Conservation (phyloP, 2,113 vertebrate genomes). For the Chrysochloris asiatica region DNA sequence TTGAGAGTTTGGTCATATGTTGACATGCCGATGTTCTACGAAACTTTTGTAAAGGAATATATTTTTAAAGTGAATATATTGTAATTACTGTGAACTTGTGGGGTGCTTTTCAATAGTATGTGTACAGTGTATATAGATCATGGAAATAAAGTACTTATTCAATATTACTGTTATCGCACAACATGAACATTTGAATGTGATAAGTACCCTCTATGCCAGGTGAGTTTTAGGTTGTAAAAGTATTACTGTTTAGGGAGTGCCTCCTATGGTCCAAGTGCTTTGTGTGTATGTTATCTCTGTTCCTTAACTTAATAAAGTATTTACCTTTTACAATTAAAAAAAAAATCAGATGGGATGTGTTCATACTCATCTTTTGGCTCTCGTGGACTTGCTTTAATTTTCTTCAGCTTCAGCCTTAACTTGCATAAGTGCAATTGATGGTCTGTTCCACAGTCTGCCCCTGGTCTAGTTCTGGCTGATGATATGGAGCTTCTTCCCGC, state of each 20-base stretch:
- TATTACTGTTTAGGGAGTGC: slow-evolving; percentile 1
- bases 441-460: no score
- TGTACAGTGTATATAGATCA: slow-evolving; percentile 83
- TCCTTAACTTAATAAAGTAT: background rate
- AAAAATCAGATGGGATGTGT: no score
- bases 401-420: no score
- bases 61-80: slow-evolving; percentile 78
- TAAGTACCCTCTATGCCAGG: background rate
- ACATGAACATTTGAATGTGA: slow-evolving; percentile 56
- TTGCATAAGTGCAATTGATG: no score
- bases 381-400: no score
- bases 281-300: slow-evolving; percentile 16
- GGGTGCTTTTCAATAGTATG: slow-evolving; percentile 80
- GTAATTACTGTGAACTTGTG: slow-evolving; percentile 79
- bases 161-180: slow-evolving; percentile 28
- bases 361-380: no score
- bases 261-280: slow-evolving; percentile 14
- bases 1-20: slow-evolving; percentile 72
- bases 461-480: no score
- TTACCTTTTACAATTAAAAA: background rate
- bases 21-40: slow-evolving; percentile 78
- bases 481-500: no score
- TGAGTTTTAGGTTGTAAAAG: slow-evolving; percentile 27
- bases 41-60: slow-evolving; percentile 87
- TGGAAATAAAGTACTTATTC: slow-evolving; percentile 83